These are phyloP conservation scores for Thymelicus acteon DNA, from an alignment of 2,888 invertebrate species.

Conservation along the genomic window DNA sequence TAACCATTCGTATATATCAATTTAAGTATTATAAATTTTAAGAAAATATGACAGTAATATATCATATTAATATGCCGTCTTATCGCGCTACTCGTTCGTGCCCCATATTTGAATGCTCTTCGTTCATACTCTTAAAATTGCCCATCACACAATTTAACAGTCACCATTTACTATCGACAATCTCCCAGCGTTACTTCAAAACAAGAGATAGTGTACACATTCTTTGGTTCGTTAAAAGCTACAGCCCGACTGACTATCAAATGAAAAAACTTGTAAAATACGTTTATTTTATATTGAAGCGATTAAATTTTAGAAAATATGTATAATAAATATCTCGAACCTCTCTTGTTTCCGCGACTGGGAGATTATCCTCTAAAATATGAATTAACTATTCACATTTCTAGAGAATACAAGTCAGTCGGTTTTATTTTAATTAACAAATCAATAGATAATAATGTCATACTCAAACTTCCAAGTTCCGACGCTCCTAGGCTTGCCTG, in stretches of 20 bases:
- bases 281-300: not conserved
- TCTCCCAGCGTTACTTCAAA: not conserved
- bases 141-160: not conserved
- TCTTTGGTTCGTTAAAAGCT: conserved; percentile 2
- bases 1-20: not conserved
- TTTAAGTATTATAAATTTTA: not conserved
- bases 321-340: conserved; percentile 1
- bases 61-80: not conserved
- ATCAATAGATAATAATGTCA: not conserved
- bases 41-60: not conserved
- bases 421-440: conserved; percentile 13
- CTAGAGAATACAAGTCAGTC: conserved; percentile 18
- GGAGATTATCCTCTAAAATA: conserved; percentile 4
- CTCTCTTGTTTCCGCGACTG: conserved; percentile 4
- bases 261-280: not conserved
- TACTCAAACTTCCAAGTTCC: no score
- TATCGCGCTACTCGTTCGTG: not conserved
- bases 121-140: not conserved
- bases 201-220: not conserved
- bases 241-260: conserved; percentile 13
- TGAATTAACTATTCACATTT: not conserved
- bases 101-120: conserved; percentile 16
- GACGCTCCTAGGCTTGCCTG: no score
- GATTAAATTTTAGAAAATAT: not conserved
- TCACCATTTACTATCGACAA: not conserved